phyloP scores from a whole-genome alignment of 2,113 vertebrate species.

The Microtus richardsoni region DNA sequence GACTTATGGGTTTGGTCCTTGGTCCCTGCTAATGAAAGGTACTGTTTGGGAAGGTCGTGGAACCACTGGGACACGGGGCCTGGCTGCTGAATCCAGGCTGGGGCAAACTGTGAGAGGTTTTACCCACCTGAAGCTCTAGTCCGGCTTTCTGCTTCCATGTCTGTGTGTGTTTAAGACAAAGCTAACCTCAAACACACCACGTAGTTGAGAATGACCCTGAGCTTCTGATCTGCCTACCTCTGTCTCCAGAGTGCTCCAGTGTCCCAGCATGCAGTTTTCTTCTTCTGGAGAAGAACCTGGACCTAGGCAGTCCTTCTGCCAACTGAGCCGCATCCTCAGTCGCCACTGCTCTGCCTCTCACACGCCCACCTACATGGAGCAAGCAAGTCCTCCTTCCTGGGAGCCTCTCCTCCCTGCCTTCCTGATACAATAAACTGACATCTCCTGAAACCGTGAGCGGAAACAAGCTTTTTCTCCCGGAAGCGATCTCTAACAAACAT shows the following conservation, averaged over 20 bases:
- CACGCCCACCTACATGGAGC: neutral
- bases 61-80: neutral
- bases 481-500: neutral
- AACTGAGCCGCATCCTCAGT: neutral
- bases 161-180: neutral
- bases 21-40: neutral
- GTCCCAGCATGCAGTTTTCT: neutral
- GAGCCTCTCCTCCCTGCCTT: neutral
- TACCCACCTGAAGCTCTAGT: neutral
- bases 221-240: neutral
- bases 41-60: neutral
- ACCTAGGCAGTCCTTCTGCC: neutral
- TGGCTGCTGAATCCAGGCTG: neutral
- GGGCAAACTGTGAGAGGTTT: neutral
- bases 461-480: too few species aligned
- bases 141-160: neutral
- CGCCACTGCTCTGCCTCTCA: neutral
- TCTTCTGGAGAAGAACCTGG: neutral
- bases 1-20: neutral
- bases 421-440: neutral
- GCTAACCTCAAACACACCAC: neutral
- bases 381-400: neutral
- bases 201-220: neutral
- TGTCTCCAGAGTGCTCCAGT: neutral
- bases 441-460: neutral